Evolutionary conservation across 2,113 vertebrate genomes (phyloP), one percentile per base, ranked within the genome.

Genomic region (Arizona elegans): DNA sequence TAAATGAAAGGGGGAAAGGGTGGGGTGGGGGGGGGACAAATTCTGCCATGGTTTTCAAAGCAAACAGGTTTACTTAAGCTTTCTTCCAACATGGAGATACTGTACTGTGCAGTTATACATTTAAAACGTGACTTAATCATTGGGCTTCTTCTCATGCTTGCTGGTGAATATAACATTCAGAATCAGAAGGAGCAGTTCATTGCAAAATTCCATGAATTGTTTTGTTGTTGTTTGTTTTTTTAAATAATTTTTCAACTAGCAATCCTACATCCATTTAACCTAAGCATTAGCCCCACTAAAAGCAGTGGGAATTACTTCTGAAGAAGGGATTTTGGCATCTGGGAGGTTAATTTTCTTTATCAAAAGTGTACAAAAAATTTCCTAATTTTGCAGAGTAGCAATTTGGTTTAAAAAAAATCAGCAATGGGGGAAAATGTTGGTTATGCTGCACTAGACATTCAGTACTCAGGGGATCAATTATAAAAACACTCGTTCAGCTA

Each of bases 401-500:
- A 98, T 98, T 97, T 97, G 97, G 96, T 29, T 93, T 96, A 90
- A 94, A 93, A 97, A 97, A 96, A 95, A 93, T 96, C 97, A 96
- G 98, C 98, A 97, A 98, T 97, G 98, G 98, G 98, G 98, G n/a
- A 97, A 98, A 98, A 98, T 97, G 98, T 98, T 98, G 97, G 98
- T 98, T 98, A 97, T 98, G 98, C 97, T 97, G 98, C 97, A 97
- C 96, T 97, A 98, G 98, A 98, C 97, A 97, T 98, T 97, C 96
- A 92, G 96, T 97, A 98, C 98, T 98, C 98, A 96, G 95, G 98
- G 98, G 98, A 98, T 98, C 98, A 98, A 98, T 98, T 98, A 98
- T 98, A 98, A 98, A 98, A 98, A 98, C 97, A 98, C 98, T 98
- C 98, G 97, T 98, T 98, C 98, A 98, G 98, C 98, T 98, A 97